phyloP scores from a whole-genome alignment of 2,113 vertebrate species.

The Gobio gobio region DNA sequence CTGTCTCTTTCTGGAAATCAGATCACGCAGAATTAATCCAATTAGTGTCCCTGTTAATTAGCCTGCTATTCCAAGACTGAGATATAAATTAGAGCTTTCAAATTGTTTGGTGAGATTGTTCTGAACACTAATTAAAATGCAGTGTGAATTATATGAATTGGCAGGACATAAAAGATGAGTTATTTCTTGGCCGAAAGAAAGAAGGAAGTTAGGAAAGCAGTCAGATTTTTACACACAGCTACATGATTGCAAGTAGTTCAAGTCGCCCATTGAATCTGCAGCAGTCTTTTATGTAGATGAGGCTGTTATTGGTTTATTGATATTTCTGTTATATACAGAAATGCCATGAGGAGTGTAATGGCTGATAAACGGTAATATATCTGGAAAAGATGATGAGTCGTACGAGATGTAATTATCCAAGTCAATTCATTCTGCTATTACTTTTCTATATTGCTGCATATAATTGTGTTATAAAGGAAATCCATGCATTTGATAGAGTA shows the following conservation, averaged over 20 bases:
- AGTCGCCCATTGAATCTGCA: not conserved
- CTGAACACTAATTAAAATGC: constrained; percentile 60
- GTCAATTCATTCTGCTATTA: constrained; percentile 1
- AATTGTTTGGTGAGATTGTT: constrained; percentile 56
- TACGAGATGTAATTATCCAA: constrained; percentile 7
- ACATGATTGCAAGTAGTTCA: constrained; percentile 3
- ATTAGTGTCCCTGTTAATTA: constrained; percentile 60
- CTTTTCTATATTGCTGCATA: not conserved
- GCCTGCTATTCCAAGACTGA: constrained; percentile 55
- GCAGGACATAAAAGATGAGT: constrained; percentile 45
- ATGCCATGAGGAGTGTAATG: not conserved
- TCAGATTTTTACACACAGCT: not conserved
- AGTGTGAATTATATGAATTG: constrained; percentile 54
- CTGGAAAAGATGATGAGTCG: not conserved
- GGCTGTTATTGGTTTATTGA: constrained; percentile 33
- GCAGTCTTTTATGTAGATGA: constrained; percentile 13
- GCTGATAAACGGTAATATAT: constrained; percentile 26
- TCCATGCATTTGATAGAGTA: not conserved
- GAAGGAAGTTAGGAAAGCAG: not conserved
- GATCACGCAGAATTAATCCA: constrained; percentile 57
- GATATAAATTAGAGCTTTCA: constrained; percentile 56
- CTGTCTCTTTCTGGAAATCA: constrained; percentile 50
- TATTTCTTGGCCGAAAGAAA: constrained; percentile 33
- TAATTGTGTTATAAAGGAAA: not conserved
- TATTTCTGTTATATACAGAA: not conserved